A percentile compares a stretch with the other conserved stretches of the same genome.
These are phyloP conservation scores for Mythimna lalbum DNA, from an alignment of 2,888 invertebrate species.

Conservation along the genomic window DNA sequence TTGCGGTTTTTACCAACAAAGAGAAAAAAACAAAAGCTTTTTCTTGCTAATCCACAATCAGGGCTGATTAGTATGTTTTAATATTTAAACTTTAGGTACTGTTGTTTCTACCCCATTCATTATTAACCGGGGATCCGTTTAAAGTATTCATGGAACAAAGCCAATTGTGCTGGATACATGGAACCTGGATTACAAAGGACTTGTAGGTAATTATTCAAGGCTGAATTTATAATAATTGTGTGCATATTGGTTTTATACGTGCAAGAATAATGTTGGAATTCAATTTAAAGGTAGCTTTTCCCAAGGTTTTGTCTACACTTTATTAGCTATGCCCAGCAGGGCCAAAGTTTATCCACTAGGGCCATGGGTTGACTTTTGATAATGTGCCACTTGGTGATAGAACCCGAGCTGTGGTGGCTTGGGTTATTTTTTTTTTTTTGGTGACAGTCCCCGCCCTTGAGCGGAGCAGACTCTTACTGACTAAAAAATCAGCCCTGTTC, in stretches of 20 bases:
- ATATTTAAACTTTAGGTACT: conserved; percentile 65
- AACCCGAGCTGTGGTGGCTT: no score
- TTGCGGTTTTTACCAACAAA: not conserved
- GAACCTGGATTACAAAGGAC: conserved; percentile 64
- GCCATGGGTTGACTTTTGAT: no score
- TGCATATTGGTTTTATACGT: not conserved
- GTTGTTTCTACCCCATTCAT: conserved; percentile 69
- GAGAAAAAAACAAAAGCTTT: not conserved
- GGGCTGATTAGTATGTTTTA: conserved; percentile 55
- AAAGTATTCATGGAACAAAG: conserved; percentile 76
- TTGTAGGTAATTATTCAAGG: conserved; percentile 66
- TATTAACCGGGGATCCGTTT: conserved; percentile 68
- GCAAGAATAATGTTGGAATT: not conserved
- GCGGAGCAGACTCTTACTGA: no score
- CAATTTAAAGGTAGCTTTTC: not conserved
- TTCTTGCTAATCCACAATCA: conserved; percentile 50
- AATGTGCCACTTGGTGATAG: no score
- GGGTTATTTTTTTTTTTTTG: no score
- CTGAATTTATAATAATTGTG: conserved; percentile 39
- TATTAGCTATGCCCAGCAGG: no score
- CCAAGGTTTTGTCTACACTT: no score
- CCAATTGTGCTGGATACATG: conserved; percentile 70
- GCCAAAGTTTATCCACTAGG: no score
- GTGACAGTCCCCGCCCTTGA: no score
- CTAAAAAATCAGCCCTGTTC: no score